Percentiles rank a stretch among this genome's conserved stretches.
Evolutionary conservation across 1,140 invertebrate genomes (phyloP).

Genomic region (Grapholita molesta): DNA sequence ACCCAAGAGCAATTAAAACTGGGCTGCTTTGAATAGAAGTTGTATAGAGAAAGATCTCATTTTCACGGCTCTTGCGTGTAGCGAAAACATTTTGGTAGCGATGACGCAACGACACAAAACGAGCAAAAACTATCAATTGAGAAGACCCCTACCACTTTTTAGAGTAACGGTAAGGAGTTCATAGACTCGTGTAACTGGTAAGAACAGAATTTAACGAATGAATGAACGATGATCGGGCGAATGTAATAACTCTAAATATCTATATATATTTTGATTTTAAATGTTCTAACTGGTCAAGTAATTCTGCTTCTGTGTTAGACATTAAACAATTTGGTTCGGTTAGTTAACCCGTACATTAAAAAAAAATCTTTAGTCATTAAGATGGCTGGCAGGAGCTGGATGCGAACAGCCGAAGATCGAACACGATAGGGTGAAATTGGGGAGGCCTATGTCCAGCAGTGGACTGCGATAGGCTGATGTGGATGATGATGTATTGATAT

Average conservation of each 20-base stretch:
- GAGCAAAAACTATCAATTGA: conserved; percentile 1
- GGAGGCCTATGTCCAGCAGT: too few species aligned
- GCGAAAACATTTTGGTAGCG: not conserved
- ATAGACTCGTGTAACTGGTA: not conserved
- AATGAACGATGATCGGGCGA: not conserved
- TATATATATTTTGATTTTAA: not conserved
- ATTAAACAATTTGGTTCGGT: too few species aligned
- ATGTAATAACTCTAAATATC: not conserved
- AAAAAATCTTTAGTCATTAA: too few species aligned
- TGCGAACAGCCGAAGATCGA: too few species aligned
- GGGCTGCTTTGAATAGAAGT: too few species aligned
- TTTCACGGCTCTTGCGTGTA: not conserved
- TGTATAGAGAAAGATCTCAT: too few species aligned
- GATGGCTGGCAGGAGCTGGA: too few species aligned
- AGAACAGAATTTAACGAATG: not conserved
- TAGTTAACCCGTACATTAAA: too few species aligned
- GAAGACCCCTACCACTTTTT: not conserved
- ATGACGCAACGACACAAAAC: not conserved
- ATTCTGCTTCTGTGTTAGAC: too few species aligned
- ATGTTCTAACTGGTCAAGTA: not conserved
- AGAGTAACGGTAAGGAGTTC: conserved; percentile 3
- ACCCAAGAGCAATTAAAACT: not conserved
- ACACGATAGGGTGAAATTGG: too few species aligned
- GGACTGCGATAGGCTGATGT: too few species aligned
- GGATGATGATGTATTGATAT: too few species aligned